These are phyloP conservation scores for Drosophila rubida DNA, from an alignment of 2,888 invertebrate genomes.

Conservation along the genomic window DNA sequence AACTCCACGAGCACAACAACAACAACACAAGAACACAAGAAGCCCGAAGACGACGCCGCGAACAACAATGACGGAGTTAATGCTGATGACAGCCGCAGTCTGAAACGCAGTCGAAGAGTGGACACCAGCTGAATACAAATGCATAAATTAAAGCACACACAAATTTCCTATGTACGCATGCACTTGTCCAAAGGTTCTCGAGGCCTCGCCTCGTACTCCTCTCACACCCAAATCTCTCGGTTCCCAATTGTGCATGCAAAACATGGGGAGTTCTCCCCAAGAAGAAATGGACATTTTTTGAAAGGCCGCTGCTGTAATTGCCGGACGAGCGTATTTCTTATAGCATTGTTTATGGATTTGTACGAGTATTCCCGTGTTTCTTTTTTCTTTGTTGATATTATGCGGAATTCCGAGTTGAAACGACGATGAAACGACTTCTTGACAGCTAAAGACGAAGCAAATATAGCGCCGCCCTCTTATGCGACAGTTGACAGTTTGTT, in stretches of 20 bases:
- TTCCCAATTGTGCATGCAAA: slow-evolving; percentile 70
- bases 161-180: slow-evolving; percentile 76
- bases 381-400: slow-evolving; percentile 13
- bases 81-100: slow-evolving; percentile 47
- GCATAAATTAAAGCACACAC: slow-evolving; percentile 70
- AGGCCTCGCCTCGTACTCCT: slow-evolving; percentile 12
- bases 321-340: slow-evolving; percentile 44
- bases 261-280: slow-evolving; percentile 34
- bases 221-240: slow-evolving; percentile 6
- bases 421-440: not conserved
- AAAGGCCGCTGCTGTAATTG: slow-evolving; percentile 38
- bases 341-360: slow-evolving; percentile 38
- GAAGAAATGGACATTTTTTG: slow-evolving; percentile 42
- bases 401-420: slow-evolving; percentile 46
- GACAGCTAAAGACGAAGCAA: slow-evolving; percentile 11
- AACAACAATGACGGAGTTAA: slow-evolving; percentile 20
- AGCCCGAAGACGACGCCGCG: not conserved
- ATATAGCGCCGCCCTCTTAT: not conserved
- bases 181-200: slow-evolving; percentile 73
- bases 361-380: not conserved
- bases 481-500: not conserved
- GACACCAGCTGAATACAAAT: slow-evolving; percentile 72
- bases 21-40: slow-evolving; percentile 15
- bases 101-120: slow-evolving; percentile 26
- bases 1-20: slow-evolving; percentile 24